Evolutionary conservation across 2,888 invertebrate genomes (phyloP).

Genomic region (Podabrus alpinus): DNA sequence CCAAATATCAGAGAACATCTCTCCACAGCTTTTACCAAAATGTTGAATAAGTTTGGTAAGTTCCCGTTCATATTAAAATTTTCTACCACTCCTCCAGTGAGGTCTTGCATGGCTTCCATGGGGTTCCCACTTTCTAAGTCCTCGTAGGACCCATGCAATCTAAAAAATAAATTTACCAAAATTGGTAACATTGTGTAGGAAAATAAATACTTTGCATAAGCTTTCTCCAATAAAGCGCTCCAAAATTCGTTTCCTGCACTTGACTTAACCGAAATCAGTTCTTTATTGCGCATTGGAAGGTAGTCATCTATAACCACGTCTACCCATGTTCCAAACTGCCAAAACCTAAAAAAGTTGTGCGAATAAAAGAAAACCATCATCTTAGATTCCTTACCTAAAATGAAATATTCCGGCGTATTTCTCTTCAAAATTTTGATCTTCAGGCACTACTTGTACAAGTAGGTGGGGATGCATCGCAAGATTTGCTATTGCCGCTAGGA

Average conservation of each 20-base stretch:
- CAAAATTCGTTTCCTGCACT: constrained; percentile 90
- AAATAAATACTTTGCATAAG: constrained; percentile 80
- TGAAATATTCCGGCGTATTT: constrained; percentile 95
- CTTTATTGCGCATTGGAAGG: constrained; percentile 82
- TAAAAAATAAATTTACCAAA: constrained; percentile 49
- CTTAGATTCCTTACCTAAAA: constrained; percentile 72
- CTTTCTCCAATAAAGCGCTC: constrained; percentile 94
- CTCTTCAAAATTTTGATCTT: constrained; percentile 91
- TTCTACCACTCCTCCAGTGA: constrained; percentile 93
- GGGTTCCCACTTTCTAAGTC: constrained; percentile 96
- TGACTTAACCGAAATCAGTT: constrained; percentile 86
- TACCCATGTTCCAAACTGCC: constrained; percentile 94
- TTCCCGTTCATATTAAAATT: constrained; percentile 85
- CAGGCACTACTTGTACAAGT: constrained; percentile 94
- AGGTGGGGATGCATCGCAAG: constrained; percentile 83
- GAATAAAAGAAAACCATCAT: too few species aligned
- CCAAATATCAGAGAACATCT: constrained; percentile 84
- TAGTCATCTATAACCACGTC: constrained; percentile 93
- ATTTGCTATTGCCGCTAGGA: constrained; percentile 92
- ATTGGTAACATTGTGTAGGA: not conserved
- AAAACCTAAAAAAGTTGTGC: constrained; percentile 69
- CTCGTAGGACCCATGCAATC: constrained; percentile 95
- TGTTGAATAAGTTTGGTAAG: constrained; percentile 84
- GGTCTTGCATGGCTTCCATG: constrained; percentile 98
- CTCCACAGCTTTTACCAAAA: constrained; percentile 87